Base-by-base conservation (phyloP, 2,888 invertebrate species). In the Harpalus rufipes region DNA sequence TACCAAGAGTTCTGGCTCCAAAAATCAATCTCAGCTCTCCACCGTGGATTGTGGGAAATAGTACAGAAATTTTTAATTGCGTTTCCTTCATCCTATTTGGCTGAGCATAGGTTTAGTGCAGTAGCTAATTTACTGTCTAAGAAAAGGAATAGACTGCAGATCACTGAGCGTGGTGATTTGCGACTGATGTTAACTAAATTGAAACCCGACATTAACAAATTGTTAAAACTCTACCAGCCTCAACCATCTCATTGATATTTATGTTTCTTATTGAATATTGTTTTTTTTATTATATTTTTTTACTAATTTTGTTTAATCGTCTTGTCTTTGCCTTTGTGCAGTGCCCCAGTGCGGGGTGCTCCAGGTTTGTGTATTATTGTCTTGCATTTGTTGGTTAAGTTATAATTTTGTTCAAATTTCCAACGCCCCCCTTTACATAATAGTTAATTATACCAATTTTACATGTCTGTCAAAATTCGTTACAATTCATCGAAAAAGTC, bases 1-100 rank as follows among this genome's bases (percentile, higher is more conserved):
- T 86, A 86, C 82, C 86, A 86, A 85, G 68, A 86, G 85, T 87
- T 85, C 58, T 86, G 84, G 86, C 84, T 87, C 56, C 87, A 87
- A 80, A 87, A 86, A 61, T 78, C 32, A 32, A 86, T 87, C 16
- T 63, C 84, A 8, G 8, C 74, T 81, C 39, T 2, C 8, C 18
- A 68, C 25, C 68, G 39, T 21, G 32, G 68, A 68, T 68, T 68
- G 25, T 21, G 68, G 68, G 6, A 6, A 25, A 68, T 68, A 7
- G 68, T 68, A 7, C 68, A 68, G n/a, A 6, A n/a, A 68, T 68
- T 68, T 21, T 21, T 68, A n/a, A 68, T 68, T 10, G 25, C 68
- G 18, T 68, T 68, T n/a, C 68, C 68, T 10, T 68, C 68, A 25
- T 68, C 68, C 1, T 44, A 44, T 44, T 44, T 44, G 44, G 21